phyloP scores from a whole-genome alignment of 2,888 invertebrate species.

The Apomyelois bistriatella region DNA sequence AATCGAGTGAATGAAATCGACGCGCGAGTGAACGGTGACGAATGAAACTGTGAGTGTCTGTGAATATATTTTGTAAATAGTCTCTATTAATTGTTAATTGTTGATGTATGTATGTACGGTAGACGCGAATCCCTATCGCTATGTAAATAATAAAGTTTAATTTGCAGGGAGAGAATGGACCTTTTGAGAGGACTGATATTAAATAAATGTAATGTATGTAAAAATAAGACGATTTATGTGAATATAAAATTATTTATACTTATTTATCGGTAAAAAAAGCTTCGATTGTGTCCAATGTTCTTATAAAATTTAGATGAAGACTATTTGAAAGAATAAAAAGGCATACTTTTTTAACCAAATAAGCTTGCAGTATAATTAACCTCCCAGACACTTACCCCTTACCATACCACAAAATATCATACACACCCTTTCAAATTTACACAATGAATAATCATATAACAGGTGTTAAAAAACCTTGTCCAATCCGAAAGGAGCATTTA shows the following conservation, averaged over 20 bases:
- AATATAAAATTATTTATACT: conserved; percentile 81
- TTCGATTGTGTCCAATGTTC: conserved; percentile 80
- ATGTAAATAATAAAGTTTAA: conserved; percentile 78
- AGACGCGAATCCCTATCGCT: conserved; percentile 79
- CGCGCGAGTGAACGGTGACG: conserved; percentile 58
- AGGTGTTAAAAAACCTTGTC: no score
- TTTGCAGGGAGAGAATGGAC: conserved; percentile 80
- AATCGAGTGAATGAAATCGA: conserved; percentile 68
- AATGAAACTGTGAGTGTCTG: conserved; percentile 56
- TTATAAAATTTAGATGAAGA: conserved; percentile 80
- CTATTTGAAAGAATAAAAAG: conserved; percentile 80
- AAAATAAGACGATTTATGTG: conserved; percentile 78
- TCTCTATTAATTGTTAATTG: conserved; percentile 80
- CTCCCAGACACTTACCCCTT: neutral
- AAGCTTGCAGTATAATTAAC: conserved; percentile 46
- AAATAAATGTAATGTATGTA: conserved; percentile 80
- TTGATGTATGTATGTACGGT: conserved; percentile 80
- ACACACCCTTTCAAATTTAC: neutral
- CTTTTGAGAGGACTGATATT: conserved; percentile 81
- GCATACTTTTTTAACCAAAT: conserved; percentile 80
- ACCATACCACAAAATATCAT: neutral
- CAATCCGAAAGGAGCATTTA: no score
- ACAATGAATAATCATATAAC: no score
- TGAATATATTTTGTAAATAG: conserved; percentile 78
- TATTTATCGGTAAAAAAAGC: conserved; percentile 80